Evolutionary conservation across 2,888 invertebrate genomes (phyloP).

Genomic region (Ichneumoninae sp.): DNA sequence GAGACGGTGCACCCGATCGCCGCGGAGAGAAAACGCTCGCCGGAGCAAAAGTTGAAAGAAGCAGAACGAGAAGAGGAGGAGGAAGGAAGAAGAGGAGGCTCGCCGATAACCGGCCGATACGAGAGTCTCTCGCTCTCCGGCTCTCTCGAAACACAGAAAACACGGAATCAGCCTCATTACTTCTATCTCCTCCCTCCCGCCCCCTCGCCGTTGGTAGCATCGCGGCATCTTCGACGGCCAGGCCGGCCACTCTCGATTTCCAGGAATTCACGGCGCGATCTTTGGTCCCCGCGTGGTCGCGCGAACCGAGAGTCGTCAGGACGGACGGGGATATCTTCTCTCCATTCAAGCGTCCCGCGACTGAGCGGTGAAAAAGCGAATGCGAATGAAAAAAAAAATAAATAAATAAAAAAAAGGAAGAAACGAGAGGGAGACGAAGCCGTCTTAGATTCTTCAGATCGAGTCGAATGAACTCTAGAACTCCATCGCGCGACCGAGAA

Average conservation of each 20-base stretch:
- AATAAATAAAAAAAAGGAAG: slow-evolving; percentile 9
- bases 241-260: slow-evolving; percentile 75
- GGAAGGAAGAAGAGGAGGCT: slow-evolving; percentile 69
- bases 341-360: slow-evolving; percentile 41
- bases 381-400: not conserved
- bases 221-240: slow-evolving; percentile 61
- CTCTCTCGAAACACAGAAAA: slow-evolving; percentile 81
- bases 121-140: slow-evolving; percentile 67
- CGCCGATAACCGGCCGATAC: slow-evolving; percentile 81
- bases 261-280: slow-evolving; percentile 79
- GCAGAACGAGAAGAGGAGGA: slow-evolving; percentile 50
- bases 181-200: slow-evolving; percentile 77
- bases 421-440: slow-evolving; percentile 41
- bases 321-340: slow-evolving; percentile 60
- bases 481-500: slow-evolving; percentile 9
- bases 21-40: slow-evolving; percentile 39
- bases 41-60: slow-evolving; percentile 56
- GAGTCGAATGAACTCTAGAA: slow-evolving; percentile 61
- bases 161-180: slow-evolving; percentile 83
- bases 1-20: slow-evolving; percentile 26
- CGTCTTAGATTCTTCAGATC: slow-evolving; percentile 60
- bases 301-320: slow-evolving; percentile 72
- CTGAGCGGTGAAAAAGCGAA: not conserved
- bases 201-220: slow-evolving; percentile 24
- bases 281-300: slow-evolving; percentile 75